phyloP scores from a whole-genome alignment of 35 echinoderm and acorn worm genomes.

The Anneissia japonica region DNA sequence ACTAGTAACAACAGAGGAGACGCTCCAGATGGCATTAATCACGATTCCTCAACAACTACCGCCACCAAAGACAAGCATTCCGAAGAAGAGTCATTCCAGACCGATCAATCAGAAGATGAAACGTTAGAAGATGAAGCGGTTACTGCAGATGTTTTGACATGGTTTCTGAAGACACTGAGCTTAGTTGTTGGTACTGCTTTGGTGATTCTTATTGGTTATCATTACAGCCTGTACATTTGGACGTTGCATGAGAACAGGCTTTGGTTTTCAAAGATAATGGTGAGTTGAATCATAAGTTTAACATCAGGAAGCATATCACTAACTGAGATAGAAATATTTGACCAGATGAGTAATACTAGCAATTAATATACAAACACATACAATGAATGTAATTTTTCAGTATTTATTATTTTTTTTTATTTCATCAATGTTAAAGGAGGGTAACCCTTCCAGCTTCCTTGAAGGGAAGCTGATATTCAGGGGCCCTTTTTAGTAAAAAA shows the following conservation, averaged over 20 bases:
- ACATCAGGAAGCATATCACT: too few relatives aligned
- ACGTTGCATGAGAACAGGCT: conserved; percentile 53
- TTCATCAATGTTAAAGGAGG: too few relatives aligned
- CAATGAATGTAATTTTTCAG: too few relatives aligned
- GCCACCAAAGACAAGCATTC: background rate
- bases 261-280: conserved; percentile 59
- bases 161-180: conserved; percentile 14
- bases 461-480: too few relatives aligned
- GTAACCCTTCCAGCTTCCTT: too few relatives aligned
- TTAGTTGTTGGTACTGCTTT: conserved; percentile 17
- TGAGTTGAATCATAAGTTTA: conserved; percentile 22
- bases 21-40: background rate
- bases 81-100: background rate
- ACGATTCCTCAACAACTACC: background rate
- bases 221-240: conserved; percentile 30
- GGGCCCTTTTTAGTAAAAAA: too few relatives aligned
- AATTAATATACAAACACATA: too few relatives aligned
- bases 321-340: too few relatives aligned
- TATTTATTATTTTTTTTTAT: too few relatives aligned
- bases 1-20: background rate
- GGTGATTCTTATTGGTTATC: conserved; percentile 26
- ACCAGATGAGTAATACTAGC: too few relatives aligned
- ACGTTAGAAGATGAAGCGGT: conserved; percentile 7
- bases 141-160: background rate
- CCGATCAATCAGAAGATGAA: background rate